Evolutionary conservation across 2,888 invertebrate species (phyloP).

Genomic region (Clepsis dumicolana): DNA sequence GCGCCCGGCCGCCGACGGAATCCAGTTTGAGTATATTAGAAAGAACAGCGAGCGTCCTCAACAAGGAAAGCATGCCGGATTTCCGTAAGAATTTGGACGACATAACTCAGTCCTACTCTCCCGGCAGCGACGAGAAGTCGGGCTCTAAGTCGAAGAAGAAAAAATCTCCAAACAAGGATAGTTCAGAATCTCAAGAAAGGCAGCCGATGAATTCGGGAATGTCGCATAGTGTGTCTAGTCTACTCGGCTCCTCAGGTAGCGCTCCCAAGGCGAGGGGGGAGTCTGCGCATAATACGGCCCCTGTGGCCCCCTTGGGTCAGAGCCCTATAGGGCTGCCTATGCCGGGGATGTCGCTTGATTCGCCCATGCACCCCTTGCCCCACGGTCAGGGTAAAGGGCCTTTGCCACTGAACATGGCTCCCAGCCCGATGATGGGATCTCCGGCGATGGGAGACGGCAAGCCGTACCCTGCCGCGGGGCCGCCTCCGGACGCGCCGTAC

Average conservation of each 20-base stretch:
- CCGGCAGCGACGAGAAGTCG: conserved; percentile 70
- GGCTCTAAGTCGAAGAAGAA: conserved; percentile 75
- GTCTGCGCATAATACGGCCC: conserved; percentile 50
- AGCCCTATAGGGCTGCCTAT: conserved; percentile 48
- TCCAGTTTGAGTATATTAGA: conserved; percentile 79
- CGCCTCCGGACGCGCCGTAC: conserved; percentile 70
- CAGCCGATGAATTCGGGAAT: conserved; percentile 58
- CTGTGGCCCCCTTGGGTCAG: conserved; percentile 57
- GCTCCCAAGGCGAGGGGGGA: conserved; percentile 56
- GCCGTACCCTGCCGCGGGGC: conserved; percentile 60
- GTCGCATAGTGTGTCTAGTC: conserved; percentile 80
- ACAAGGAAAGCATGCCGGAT: conserved; percentile 79
- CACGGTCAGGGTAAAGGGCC: conserved; percentile 46
- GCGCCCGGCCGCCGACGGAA: conserved; percentile 68
- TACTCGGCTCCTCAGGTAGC: conserved; percentile 61
- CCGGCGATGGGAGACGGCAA: conserved; percentile 55
- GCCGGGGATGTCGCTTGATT: conserved; percentile 53
- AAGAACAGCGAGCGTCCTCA: conserved; percentile 75
- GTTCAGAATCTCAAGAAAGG: conserved; percentile 64
- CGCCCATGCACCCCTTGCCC: conserved; percentile 49
- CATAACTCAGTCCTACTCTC: conserved; percentile 82
- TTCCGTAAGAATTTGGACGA: conserved; percentile 81
- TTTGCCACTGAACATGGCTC: conserved; percentile 58
- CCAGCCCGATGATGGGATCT: conserved; percentile 58
- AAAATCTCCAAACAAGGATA: conserved; percentile 73